These are phyloP conservation scores for Mya arenaria DNA, from an alignment of 1,140 invertebrate genomes.

Conservation along the genomic window DNA sequence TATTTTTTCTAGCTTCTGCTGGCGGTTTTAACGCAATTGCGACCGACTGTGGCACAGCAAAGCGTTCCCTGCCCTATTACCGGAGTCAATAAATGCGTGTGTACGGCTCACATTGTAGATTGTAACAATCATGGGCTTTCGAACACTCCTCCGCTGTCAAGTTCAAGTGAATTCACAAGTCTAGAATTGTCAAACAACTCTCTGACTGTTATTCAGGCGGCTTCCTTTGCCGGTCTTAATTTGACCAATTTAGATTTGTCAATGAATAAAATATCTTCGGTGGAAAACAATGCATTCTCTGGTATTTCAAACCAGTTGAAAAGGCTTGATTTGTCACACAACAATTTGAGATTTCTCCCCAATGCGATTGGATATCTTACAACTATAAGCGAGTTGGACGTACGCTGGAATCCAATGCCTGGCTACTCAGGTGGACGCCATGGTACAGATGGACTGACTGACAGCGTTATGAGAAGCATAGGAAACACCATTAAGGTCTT, in stretches of 20 bases:
- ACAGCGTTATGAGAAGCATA: conserved; percentile 19
- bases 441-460: conserved; percentile 31
- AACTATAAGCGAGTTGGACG: conserved; percentile 1
- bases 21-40: too few species aligned
- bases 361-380: background rate
- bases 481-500: conserved; percentile 24
- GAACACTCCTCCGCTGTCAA: background rate
- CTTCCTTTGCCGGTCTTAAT: conserved; percentile 12
- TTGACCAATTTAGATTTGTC: conserved; percentile 9
- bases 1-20: too few species aligned
- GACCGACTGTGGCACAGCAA: too few species aligned
- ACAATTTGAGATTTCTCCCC: conserved; percentile 17
- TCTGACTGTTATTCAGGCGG: background rate
- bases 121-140: conserved; percentile 7
- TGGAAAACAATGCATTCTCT: background rate
- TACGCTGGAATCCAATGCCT: conserved; percentile 36
- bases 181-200: conserved; percentile 21
- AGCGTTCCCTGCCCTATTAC: background rate
- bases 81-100: background rate
- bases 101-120: conserved; percentile 6
- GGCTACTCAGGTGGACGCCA: background rate
- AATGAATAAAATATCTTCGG: conserved; percentile 1
- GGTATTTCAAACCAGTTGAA: background rate
- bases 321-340: conserved; percentile 4
- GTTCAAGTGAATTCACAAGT: background rate